These are phyloP conservation scores for Anthophora plumipes DNA, from an alignment of 2,888 invertebrate genomes.

Conservation along the genomic window DNA sequence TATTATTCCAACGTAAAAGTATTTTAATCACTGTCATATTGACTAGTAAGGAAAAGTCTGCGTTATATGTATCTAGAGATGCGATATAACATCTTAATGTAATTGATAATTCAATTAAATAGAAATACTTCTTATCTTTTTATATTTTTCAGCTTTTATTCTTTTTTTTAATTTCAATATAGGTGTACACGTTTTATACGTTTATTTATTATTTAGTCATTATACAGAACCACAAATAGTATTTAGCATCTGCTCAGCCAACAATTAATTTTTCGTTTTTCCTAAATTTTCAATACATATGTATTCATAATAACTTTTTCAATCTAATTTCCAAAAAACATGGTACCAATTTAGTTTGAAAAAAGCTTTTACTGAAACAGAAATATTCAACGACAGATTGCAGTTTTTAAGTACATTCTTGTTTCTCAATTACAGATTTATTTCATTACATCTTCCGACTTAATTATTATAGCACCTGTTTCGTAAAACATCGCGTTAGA, in stretches of 20 bases:
- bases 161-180: no score
- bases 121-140: no score
- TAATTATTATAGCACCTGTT: slow-evolving; percentile 6
- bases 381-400: neutral
- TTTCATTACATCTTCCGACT: slow-evolving; percentile 9
- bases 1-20: neutral
- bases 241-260: no score
- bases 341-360: neutral
- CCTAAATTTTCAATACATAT: neutral
- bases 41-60: neutral
- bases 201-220: no score
- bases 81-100: neutral
- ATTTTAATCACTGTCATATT: neutral
- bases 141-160: no score
- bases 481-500: neutral
- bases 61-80: no score
- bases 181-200: no score
- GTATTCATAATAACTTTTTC: neutral
- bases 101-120: neutral
- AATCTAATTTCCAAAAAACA: neutral
- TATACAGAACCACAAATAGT: no score
- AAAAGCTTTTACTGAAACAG: neutral
- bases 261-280: neutral
- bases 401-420: neutral
- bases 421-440: neutral